phyloP scores from a whole-genome alignment of 1,140 invertebrate species.

The Mercenaria mercenaria region DNA sequence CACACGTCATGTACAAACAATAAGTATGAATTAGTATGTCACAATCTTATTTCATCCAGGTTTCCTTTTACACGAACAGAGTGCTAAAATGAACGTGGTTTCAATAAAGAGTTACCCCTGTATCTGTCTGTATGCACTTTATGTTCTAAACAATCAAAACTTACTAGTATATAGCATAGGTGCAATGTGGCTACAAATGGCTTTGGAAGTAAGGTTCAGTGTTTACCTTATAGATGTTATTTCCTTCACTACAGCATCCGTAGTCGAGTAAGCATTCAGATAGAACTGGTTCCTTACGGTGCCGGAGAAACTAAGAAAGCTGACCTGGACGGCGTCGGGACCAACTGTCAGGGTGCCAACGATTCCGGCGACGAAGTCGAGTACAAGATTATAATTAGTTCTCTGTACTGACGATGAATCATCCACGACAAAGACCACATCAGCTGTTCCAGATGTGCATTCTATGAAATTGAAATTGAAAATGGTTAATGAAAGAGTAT shows the following conservation, averaged over 20 bases:
- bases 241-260: conserved; percentile 7
- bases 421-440: conserved; percentile 40
- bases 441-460: conserved; percentile 33
- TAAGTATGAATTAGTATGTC: too few relatives aligned
- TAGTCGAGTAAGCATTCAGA: conserved; percentile 2
- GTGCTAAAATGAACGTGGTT: too few relatives aligned
- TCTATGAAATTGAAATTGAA: background rate
- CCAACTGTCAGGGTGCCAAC: conserved; percentile 28
- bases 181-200: too few relatives aligned
- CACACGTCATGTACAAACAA: too few relatives aligned
- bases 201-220: background rate
- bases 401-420: conserved; percentile 27
- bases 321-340: conserved; percentile 24
- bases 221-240: conserved; percentile 15
- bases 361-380: conserved; percentile 13
- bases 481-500: background rate
- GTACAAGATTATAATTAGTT: conserved; percentile 1
- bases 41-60: too few relatives aligned
- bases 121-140: too few relatives aligned
- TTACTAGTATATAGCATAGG: too few relatives aligned
- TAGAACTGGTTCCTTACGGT: background rate
- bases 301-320: conserved; percentile 34
- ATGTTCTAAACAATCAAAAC: too few relatives aligned
- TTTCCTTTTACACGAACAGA: too few relatives aligned
- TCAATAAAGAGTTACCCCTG: too few relatives aligned